phyloP scores from a whole-genome alignment of 2,888 invertebrate genomes.

The Eupithecia subfuscata region DNA sequence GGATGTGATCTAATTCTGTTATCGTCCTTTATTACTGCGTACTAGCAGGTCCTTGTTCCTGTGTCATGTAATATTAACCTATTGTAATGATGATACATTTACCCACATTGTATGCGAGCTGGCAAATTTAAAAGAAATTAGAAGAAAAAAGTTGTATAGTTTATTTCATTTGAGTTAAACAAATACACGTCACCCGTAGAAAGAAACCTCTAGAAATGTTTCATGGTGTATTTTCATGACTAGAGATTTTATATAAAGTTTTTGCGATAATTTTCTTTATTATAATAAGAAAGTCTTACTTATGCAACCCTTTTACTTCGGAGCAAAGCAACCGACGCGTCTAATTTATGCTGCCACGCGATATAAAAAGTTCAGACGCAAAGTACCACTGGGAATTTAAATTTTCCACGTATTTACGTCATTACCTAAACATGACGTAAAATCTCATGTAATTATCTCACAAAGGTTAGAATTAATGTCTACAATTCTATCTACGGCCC shows the following conservation, averaged over 20 bases:
- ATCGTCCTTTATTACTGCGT: slow-evolving; percentile 45
- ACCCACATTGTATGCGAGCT: neutral
- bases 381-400: neutral
- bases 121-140: neutral
- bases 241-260: neutral
- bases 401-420: neutral
- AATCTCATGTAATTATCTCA: neutral
- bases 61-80: neutral
- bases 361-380: slow-evolving; percentile 7
- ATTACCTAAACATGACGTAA: neutral
- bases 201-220: neutral
- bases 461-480: slow-evolving; percentile 9
- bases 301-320: neutral
- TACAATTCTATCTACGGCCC: neutral
- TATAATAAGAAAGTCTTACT: neutral
- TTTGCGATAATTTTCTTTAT: neutral
- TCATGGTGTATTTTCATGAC: neutral
- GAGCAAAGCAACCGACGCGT: slow-evolving; percentile 9
- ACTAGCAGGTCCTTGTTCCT: slow-evolving; percentile 16
- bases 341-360: slow-evolving; percentile 10
- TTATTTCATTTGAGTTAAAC: neutral
- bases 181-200: neutral
- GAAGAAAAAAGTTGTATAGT: neutral
- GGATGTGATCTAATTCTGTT: slow-evolving; percentile 61
- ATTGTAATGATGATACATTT: neutral